A percentile compares a stretch with the other conserved stretches of the same genome.
Evolutionary conservation across 2,797 vertebrate genomes (phyloP).

Genomic region (Meda fulgida): DNA sequence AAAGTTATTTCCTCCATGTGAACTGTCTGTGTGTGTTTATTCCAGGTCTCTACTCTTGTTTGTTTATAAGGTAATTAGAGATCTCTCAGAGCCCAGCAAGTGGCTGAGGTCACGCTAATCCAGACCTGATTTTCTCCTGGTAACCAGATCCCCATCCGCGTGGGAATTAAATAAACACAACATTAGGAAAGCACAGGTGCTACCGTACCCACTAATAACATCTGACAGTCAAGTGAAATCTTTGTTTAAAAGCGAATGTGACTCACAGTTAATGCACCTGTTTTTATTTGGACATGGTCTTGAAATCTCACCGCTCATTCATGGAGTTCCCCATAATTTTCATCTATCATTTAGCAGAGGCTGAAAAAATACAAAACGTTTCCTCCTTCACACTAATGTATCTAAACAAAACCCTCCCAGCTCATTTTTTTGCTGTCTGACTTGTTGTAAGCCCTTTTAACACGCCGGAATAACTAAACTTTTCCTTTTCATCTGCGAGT

Average conservation of each 20-base stretch:
- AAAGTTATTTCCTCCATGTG: conserved; percentile 12
- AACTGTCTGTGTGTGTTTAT: conserved; percentile 40
- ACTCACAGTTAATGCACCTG: conserved; percentile 34
- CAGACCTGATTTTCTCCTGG: conserved; percentile 70
- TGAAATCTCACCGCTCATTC: conserved; percentile 13
- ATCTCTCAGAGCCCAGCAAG: conserved; percentile 16
- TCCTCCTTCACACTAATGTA: not conserved
- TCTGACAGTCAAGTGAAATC: conserved; percentile 26
- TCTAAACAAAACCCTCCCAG: conserved; percentile 1
- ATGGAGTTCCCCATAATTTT: not conserved
- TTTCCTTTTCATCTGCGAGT: not conserved
- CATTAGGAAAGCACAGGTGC: conserved; percentile 54
- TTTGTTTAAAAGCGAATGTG: conserved; percentile 18
- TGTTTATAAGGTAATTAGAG: conserved; percentile 47
- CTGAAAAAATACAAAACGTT: not conserved
- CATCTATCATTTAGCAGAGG: conserved; percentile 22
- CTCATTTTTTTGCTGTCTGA: not conserved
- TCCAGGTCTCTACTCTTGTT: conserved; percentile 29
- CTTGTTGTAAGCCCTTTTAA: conserved; percentile 1
- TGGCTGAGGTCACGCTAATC: conserved; percentile 76
- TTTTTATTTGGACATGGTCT: conserved; percentile 14
- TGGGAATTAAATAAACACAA: conserved; percentile 59
- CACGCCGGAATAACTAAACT: not conserved
- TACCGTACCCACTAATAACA: conserved; percentile 39
- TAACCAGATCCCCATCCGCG: conserved; percentile 70